Evolutionary conservation across 1,140 invertebrate genomes (phyloP), one percentile per base, ranked within the genome.

Genomic region (Brachionus asplanchnoidis): DNA sequence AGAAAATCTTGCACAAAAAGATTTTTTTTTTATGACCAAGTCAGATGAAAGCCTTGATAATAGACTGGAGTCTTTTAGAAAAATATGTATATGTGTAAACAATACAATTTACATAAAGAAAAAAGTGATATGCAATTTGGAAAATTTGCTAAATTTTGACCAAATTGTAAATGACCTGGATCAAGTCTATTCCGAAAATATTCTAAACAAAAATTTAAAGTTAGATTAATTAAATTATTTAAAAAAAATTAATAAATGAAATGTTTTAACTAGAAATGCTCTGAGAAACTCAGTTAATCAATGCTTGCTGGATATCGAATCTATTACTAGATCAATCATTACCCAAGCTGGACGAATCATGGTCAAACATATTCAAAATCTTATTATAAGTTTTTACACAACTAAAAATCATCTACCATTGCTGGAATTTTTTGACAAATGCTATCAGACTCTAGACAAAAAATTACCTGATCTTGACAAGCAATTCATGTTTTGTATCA

Each of bases 391-490:
- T n/a, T 50, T 77, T 32, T 50, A 77, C 8, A 3, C 20, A 26
- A 50, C 44, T 28, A 77, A 50, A 20, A 77, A 46, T 77, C 40
- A 77, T 77, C 42, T 42, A 9, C 32, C 42, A 6, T 77, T 77
- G 42, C 20, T 50, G 7, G 73, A 77, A 12, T 77, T 77, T 77
- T 77, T 77, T 28, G 73, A 77, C 20, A 50, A 77, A 23, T 77
- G 73, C 32, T 77, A 50, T n/a, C n/a, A 77, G 4, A 50, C 28
- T 26, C 26, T 77, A 44, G 73, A 50, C 20, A 46, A 46, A 46
- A 77, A 77, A 26, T 12, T 77, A 1, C 26, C 42, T 6, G 23
- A 26, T 20, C 46, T 26, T 23, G 23, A 46, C 26, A 50, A 50
- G 26, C 20, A 28, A 12, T 77, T 46, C 14, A 77, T 50, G 73